These are phyloP conservation scores for Microctenopoma lineatum DNA, from an alignment of 2,797 vertebrate species.

Conservation along the genomic window DNA sequence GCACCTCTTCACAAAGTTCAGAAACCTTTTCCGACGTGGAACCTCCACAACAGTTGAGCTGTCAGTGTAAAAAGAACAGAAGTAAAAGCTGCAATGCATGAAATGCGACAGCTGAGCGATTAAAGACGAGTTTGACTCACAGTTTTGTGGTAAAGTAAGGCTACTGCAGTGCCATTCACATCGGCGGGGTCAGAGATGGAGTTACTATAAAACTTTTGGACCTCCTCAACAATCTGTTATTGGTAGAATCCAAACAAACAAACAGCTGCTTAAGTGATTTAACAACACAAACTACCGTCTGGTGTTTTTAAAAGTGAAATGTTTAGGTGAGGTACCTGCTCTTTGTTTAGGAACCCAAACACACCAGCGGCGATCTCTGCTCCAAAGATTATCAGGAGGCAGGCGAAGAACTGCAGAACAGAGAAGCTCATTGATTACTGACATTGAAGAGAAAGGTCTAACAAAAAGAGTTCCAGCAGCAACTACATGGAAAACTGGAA, in stretches of 20 bases:
- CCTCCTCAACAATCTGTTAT: slow-evolving; percentile 88
- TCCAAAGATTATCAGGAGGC: slow-evolving; percentile 95
- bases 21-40: not conserved
- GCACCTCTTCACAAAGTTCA: slow-evolving; percentile 47
- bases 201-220: slow-evolving; percentile 88
- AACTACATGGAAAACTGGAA: not conserved
- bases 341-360: slow-evolving; percentile 94
- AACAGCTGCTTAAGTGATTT: not conserved
- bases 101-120: not conserved
- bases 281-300: not conserved
- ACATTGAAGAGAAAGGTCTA: not conserved
- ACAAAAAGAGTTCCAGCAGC: not conserved
- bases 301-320: not conserved
- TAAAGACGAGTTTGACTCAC: slow-evolving; percentile 78
- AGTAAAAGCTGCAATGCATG: not conserved
- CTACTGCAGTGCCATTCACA: slow-evolving; percentile 79
- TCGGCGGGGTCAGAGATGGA: slow-evolving; percentile 69
- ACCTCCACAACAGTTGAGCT: slow-evolving; percentile 82
- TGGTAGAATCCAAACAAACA: not conserved
- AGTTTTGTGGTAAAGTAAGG: slow-evolving; percentile 81
- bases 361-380: slow-evolving; percentile 94
- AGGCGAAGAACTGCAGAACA: slow-evolving; percentile 91
- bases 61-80: slow-evolving; percentile 14
- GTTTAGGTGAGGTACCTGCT: slow-evolving; percentile 77
- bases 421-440: not conserved